These are phyloP conservation scores for Mylabris sibirica DNA, from an alignment of 2,888 invertebrate species.

Conservation along the genomic window DNA sequence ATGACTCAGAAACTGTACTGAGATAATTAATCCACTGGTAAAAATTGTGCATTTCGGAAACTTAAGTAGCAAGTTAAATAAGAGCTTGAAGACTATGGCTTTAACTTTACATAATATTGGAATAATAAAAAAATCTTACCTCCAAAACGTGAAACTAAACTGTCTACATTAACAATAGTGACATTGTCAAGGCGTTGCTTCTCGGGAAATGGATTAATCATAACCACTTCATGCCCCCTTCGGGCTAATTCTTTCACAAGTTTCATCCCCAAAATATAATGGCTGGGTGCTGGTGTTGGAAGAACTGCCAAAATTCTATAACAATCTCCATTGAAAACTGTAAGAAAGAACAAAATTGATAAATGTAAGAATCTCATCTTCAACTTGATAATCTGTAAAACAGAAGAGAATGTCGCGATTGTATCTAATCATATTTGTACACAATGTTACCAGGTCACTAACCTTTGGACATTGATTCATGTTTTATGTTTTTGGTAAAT, in stretches of 20 bases:
- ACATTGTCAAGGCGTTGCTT: slow-evolving; percentile 19
- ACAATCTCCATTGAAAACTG: slow-evolving; percentile 14
- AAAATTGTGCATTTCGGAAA: no score
- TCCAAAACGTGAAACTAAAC: background rate
- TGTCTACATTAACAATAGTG: slow-evolving; percentile 11
- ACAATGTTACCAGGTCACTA: no score
- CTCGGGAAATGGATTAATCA: slow-evolving; percentile 20
- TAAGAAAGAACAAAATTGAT: background rate
- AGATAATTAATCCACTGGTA: no score
- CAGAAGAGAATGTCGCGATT: background rate
- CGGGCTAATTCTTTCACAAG: slow-evolving; percentile 20
- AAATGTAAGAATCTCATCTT: background rate
- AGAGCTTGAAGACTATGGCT: no score
- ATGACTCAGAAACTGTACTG: no score
- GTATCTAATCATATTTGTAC: background rate
- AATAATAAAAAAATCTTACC: no score
- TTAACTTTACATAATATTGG: background rate
- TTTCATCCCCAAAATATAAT: slow-evolving; percentile 21
- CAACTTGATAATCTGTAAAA: background rate
- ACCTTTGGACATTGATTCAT: no score
- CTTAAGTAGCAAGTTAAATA: no score
- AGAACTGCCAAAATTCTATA: slow-evolving; percentile 23
- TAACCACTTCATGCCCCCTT: slow-evolving; percentile 25
- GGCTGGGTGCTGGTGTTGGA: slow-evolving; percentile 22
- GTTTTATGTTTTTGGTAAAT: no score